A percentile compares a stretch with the other conserved stretches of the same genome.
phyloP scores from a whole-genome alignment of 2,797 vertebrate genomes.

The Takifugu rubripes region DNA sequence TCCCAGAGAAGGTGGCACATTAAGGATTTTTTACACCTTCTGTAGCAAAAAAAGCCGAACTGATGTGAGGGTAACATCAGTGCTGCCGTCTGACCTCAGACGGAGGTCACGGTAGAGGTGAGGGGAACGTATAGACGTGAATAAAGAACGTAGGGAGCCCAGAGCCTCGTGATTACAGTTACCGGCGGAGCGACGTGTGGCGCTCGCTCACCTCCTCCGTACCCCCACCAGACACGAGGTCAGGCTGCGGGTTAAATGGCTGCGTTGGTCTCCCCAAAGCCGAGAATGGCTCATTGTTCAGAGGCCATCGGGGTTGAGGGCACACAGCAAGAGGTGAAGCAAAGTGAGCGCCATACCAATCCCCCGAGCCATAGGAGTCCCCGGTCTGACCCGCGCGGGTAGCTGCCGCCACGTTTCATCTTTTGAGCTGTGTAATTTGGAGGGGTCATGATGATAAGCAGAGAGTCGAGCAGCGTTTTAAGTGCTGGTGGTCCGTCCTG shows the following conservation, averaged over 20 bases:
- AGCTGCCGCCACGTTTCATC: constrained; percentile 62
- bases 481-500: constrained; percentile 60
- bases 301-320: constrained; percentile 49
- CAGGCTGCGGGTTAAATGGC: constrained; percentile 76
- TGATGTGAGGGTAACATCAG: too few species aligned
- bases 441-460: constrained; percentile 66
- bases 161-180: constrained; percentile 29
- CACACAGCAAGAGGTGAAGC: constrained; percentile 58
- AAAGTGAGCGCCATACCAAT: constrained; percentile 28
- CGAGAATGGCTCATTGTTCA: constrained; percentile 76
- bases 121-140: too few species aligned
- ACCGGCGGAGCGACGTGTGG: constrained; percentile 46
- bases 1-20: too few species aligned
- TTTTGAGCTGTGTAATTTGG: constrained; percentile 63
- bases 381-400: constrained; percentile 56
- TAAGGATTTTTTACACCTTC: too few species aligned
- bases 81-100: too few species aligned
- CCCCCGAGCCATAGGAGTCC: constrained; percentile 69
- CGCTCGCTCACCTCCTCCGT: constrained; percentile 58
- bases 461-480: constrained; percentile 57
- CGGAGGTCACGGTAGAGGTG: too few species aligned
- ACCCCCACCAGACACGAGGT: constrained; percentile 70
- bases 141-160: too few species aligned
- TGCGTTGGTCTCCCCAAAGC: constrained; percentile 57
- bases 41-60: too few species aligned